Base-by-base conservation (phyloP, 2,797 vertebrate genomes). In the Tinamus major region DNA sequence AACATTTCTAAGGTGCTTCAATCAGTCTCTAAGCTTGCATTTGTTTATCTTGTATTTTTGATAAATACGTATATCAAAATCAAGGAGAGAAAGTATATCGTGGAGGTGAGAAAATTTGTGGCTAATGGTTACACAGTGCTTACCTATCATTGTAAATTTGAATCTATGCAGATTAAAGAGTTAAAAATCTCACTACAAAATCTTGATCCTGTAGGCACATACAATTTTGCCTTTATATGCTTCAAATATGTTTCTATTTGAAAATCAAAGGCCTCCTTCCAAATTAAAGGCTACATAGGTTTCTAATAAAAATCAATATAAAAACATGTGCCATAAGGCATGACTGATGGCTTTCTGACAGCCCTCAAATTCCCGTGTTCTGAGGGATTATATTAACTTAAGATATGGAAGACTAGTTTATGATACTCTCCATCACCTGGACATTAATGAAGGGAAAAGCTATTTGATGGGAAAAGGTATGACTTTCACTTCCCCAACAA, bases 191-290 rank as follows among this genome's bases (percentile, higher is more conserved):
- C n/a, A 39, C 15, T 42, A 51, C 24, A 80, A 46, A 55, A 48
- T 39, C 56, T 83, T 61, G 21, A 56, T 81, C 58, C 42, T 82
- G 10, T 61, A 77, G 63, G 46, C 74, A 26, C 61, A 46, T 64
- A 80, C 79, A 69, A 24, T 72, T 1, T 83, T 75, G 75, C n/a
- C 58, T 92, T 69, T 68, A 21, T 67, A n/a, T 74, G 12, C 39
- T 88, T 92, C 35, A 71, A 16, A 56, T 80, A 35, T 75, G 58
- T 85, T 91, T 82, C 63, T 65, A 39, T 78, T 96, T 92, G 51
- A 91, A 91, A 96, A 83, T 95, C 70, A 83, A 82, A 90, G 53
- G 7, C 26, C 37, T 78, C 51, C 79, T 35, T 77, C 37, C 48
- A 72, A 62, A 65, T 85, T 78, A 85, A 87, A 90, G 63, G 29